Evolutionary conservation across 2,113 vertebrate species (phyloP).

Genomic region (Ibidorhyncha struthersii): DNA sequence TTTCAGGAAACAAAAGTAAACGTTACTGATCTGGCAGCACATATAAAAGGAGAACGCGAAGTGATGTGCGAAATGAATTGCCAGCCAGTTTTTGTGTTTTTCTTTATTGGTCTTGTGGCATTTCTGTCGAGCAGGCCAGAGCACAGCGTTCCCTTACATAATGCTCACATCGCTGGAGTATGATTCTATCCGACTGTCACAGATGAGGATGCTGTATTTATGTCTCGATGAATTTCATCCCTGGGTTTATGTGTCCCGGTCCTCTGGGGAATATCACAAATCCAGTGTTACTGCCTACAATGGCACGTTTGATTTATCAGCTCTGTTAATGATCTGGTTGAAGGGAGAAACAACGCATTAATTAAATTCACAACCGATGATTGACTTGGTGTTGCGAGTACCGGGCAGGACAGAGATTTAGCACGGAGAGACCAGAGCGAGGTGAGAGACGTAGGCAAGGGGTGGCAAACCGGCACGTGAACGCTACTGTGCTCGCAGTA

Average conservation of each 20-base stretch:
- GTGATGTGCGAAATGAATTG: neutral
- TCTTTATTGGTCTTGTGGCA: neutral
- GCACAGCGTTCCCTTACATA: neutral
- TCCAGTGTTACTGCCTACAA: neutral
- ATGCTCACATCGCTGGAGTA: neutral
- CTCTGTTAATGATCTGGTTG: neutral
- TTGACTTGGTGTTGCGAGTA: neutral
- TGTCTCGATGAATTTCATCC: neutral
- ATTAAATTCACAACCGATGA: neutral
- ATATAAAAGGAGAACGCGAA: neutral
- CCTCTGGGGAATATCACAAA: neutral
- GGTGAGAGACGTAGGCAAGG: neutral
- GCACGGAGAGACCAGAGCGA: neutral
- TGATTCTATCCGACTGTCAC: neutral
- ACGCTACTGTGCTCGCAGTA: accelerated
- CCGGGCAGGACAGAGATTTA: neutral
- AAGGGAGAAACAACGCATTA: neutral
- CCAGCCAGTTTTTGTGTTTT: neutral
- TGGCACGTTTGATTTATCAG: neutral
- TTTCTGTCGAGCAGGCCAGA: neutral
- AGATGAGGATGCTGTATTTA: neutral
- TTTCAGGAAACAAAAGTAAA: neutral
- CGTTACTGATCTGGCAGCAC: neutral
- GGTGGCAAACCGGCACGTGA: neutral
- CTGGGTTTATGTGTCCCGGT: neutral